A percentile compares a stretch with the other conserved stretches of the same genome.
Conservation (phyloP, 2,797 vertebrate species). For the Pteronotus mesoamericanus region DNA sequence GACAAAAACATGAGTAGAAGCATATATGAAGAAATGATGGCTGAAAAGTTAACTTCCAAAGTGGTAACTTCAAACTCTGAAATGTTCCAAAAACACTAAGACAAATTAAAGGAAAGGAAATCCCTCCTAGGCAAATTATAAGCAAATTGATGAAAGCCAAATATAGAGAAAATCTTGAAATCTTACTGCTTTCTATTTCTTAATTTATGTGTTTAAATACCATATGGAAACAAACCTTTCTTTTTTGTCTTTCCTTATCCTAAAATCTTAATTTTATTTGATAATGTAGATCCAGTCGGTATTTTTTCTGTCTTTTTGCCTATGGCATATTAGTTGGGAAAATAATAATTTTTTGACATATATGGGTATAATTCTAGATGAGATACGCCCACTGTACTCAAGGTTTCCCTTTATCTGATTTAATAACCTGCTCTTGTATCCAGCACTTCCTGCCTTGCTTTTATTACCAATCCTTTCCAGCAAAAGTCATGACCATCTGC, state of each 20-base stretch:
- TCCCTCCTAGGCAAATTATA: neutral
- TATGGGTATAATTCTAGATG: neutral
- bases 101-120: neutral
- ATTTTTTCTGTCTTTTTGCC: neutral
- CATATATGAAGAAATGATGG: neutral
- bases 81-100: neutral
- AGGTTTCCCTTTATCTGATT: neutral
- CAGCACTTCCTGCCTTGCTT: neutral
- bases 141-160: neutral
- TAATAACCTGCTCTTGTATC: neutral
- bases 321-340: neutral
- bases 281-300: neutral
- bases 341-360: neutral
- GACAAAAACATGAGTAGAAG: neutral
- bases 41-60: neutral
- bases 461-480: neutral
- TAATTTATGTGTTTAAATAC: neutral
- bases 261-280: neutral
- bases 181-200: neutral
- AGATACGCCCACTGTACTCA: neutral
- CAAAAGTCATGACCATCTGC: neutral
- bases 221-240: neutral
- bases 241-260: neutral
- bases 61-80: neutral
- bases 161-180: neutral